A percentile compares a stretch with the other conserved stretches of the same genome.
Evolutionary conservation across 2,888 invertebrate species (phyloP).

Genomic region (Autographa gamma): DNA sequence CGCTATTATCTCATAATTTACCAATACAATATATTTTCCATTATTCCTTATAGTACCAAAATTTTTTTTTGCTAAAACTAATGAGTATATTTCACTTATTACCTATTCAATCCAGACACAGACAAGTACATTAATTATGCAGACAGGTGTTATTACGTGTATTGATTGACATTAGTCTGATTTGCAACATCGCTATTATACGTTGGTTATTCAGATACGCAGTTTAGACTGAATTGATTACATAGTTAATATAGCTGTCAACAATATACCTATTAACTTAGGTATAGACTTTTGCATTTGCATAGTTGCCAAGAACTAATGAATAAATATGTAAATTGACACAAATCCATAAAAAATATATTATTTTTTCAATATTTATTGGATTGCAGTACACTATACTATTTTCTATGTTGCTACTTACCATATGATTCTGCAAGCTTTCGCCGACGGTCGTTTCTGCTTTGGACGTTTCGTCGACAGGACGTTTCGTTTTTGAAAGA

Average conservation of each 20-base stretch:
- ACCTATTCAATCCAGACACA: neutral
- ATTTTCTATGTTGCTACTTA: too few species aligned
- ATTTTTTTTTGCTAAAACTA: neutral
- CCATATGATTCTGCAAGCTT: too few species aligned
- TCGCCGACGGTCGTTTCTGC: too few species aligned
- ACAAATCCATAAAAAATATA: too few species aligned
- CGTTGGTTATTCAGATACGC: slow-evolving; percentile 1
- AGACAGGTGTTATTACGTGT: slow-evolving; percentile 1
- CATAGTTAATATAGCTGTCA: neutral
- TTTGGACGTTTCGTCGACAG: too few species aligned
- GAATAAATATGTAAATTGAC: too few species aligned
- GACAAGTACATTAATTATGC: neutral
- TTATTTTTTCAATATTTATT: too few species aligned
- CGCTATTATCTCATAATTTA: too few species aligned
- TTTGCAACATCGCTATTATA: slow-evolving; percentile 8
- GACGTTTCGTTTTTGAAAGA: too few species aligned
- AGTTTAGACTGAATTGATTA: neutral
- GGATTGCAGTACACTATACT: too few species aligned
- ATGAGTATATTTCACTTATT: neutral
- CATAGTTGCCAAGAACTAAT: too few species aligned
- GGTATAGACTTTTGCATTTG: neutral
- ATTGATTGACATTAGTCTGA: slow-evolving; percentile 7
- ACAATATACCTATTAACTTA: neutral
- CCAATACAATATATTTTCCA: neutral
- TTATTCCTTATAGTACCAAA: neutral